Evolutionary conservation across 2,888 invertebrate species (phyloP).

Genomic region (Geophilus truncorum): DNA sequence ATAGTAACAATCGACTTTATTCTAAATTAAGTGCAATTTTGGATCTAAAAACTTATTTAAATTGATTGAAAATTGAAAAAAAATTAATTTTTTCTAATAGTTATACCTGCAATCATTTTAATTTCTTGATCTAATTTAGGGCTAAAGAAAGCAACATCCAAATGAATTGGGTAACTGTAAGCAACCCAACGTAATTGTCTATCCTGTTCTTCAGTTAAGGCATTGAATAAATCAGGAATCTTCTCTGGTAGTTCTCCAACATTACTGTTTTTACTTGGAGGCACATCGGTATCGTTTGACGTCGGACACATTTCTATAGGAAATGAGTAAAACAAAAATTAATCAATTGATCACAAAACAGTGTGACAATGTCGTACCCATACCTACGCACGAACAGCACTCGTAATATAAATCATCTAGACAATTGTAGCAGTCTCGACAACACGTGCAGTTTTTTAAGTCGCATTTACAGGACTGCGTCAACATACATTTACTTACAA

Average conservation of each 20-base stretch:
- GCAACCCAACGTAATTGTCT: constrained; percentile 74
- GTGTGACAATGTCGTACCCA: constrained; percentile 49
- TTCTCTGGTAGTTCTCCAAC: constrained; percentile 79
- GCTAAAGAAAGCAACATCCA: constrained; percentile 61
- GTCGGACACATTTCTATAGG: constrained; percentile 82
- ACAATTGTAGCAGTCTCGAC: constrained; percentile 87
- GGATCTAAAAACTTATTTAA: no score
- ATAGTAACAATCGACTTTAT: no score
- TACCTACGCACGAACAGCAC: constrained; percentile 96
- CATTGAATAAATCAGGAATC: constrained; percentile 75
- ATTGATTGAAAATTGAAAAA: no score
- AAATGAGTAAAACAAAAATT: constrained; percentile 36
- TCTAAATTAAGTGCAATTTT: no score
- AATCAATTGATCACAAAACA: background rate
- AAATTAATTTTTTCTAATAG: background rate
- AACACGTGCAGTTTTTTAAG: constrained; percentile 80
- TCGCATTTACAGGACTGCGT: constrained; percentile 96
- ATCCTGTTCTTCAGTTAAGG: constrained; percentile 73
- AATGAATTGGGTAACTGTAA: constrained; percentile 62
- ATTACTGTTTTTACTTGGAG: constrained; percentile 71
- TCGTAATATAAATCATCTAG: constrained; percentile 82
- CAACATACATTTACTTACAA: constrained; percentile 93
- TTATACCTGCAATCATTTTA: constrained; percentile 64
- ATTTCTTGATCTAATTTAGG: constrained; percentile 64
- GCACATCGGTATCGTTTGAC: constrained; percentile 69